Conservation (phyloP, 1,140 invertebrate genomes). For the Lanistes nyassanus region DNA sequence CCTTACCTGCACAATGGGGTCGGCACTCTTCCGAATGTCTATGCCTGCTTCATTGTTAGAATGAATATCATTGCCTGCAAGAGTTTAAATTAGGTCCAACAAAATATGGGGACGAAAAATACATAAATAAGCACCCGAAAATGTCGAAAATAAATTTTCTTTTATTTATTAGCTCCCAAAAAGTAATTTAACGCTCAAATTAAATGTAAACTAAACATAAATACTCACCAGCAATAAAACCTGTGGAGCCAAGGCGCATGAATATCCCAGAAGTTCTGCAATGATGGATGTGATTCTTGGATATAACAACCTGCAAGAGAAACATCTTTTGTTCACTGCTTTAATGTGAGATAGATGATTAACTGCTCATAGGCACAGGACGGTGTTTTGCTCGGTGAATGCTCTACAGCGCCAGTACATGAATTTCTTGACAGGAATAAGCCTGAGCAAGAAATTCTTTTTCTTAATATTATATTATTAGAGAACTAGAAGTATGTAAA, state of each 20-base stretch:
- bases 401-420: too few species aligned
- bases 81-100: not conserved
- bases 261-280: conserved; percentile 59
- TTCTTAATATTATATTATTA: too few species aligned
- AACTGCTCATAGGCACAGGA: too few species aligned
- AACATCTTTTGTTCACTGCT: too few species aligned
- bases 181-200: not conserved
- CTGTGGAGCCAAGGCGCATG: conserved; percentile 56
- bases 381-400: too few species aligned
- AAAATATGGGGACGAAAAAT: not conserved
- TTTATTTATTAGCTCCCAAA: too few species aligned
- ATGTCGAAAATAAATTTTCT: not conserved
- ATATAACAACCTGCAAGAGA: conserved; percentile 46
- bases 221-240: conserved; percentile 50
- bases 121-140: not conserved
- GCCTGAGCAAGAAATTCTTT: too few species aligned
- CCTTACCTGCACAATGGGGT: conserved; percentile 59
- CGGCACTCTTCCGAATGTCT: conserved; percentile 60
- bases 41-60: conserved; percentile 61
- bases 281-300: conserved; percentile 58
- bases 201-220: not conserved
- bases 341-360: too few species aligned
- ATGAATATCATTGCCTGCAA: conserved; percentile 60
- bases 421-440: too few species aligned
- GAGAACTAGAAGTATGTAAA: too few species aligned